phyloP scores from a whole-genome alignment of 92 coral and sea anemone species.

The Hydrozoanthus gracilis region DNA sequence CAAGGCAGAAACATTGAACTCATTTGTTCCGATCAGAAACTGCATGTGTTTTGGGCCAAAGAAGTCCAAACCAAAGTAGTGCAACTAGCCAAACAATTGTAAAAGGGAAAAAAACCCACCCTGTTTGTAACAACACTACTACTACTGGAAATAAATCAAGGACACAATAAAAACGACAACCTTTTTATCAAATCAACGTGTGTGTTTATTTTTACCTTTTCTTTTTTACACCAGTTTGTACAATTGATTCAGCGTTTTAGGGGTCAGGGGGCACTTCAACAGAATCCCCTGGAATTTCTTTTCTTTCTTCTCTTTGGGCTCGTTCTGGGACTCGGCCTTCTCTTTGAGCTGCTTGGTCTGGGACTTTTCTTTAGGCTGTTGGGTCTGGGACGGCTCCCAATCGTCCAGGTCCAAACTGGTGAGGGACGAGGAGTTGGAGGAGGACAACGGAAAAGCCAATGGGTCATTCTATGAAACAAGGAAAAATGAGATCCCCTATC shows the following conservation, averaged over 20 bases:
- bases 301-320: neutral
- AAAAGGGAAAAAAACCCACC: too few species aligned
- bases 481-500: neutral
- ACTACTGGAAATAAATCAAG: neutral
- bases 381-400: too few species aligned
- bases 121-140: neutral
- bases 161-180: neutral
- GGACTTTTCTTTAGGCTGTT: neutral
- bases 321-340: neutral
- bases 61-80: too few species aligned
- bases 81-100: too few species aligned
- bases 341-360: too few species aligned
- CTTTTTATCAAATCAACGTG: neutral
- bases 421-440: neutral
- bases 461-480: neutral
- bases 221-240: neutral
- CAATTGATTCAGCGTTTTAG: neutral
- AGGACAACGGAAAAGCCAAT: neutral
- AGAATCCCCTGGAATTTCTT: too few species aligned
- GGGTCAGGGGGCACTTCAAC: too few species aligned
- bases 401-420: neutral
- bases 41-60: too few species aligned
- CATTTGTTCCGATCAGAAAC: too few species aligned
- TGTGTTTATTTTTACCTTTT: neutral
- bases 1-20: too few species aligned